Base-by-base conservation (phyloP, 1,140 invertebrate species). In the Steinernema feltiae region DNA sequence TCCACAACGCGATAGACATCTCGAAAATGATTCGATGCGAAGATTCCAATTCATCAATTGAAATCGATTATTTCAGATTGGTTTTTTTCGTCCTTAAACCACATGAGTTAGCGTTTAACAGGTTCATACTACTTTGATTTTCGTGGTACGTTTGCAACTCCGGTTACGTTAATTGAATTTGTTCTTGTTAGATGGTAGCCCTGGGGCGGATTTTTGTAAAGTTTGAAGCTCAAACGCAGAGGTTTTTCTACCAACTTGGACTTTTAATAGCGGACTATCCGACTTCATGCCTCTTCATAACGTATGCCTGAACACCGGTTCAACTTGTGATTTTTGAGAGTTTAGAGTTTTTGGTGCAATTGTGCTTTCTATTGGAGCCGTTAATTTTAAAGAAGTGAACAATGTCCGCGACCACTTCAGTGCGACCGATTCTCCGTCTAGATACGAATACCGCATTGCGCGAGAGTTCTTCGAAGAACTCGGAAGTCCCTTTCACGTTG, bases 391-490 rank as follows among this genome's bases (percentile, higher is more conserved):
- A 53, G 84, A 85, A 80, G 84, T 85, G 1, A 85, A 85, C 75
- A 83, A 85, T 81, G 84, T 85, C 27, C 71, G 84, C 70, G 84
- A 85, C 48, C 82, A 84, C 69, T 85, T 86, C 46, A 82, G 79
- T 73, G 84, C 84, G 1, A 75, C 84, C 27, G 85, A 84, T 46
- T 85, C 84, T 2, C 84, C 84, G 7, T 85, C 83, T 41, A 76
- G 84, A 24, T 79, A 82, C 31, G 84, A 85, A 72, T 85, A 82
- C 71, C 74, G 74, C 18, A 80, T 85, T 12, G 83, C 84, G 0
- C 30, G 80, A 27, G 84, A 85, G 70, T 85, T 85, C 63, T 85
- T 85, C 76, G 73, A 85, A 75, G 84, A 86, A 69, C 76, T 86
- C 18, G 84, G 84, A 24, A 71, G 70, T 12, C 83, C 84, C 24